Evolutionary conservation across 1,140 invertebrate genomes (phyloP).

Genomic region (Trinorchestia longiramus): DNA sequence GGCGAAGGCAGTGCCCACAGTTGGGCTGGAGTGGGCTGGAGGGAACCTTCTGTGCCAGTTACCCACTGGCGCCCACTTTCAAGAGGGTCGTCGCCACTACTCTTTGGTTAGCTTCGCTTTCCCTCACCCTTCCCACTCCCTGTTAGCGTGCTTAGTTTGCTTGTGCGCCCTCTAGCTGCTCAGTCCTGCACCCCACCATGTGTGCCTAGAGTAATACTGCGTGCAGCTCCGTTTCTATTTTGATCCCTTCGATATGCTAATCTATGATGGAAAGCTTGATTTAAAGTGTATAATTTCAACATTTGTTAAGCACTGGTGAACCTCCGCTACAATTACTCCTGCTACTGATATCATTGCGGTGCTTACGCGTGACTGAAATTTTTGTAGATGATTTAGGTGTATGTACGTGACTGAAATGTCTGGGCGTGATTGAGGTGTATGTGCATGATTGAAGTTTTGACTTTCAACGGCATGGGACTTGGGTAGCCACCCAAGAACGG

Average conservation of each 20-base stretch:
- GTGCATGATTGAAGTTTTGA: no score
- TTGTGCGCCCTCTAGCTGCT: neutral
- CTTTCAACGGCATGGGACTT: no score
- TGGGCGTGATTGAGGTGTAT: no score
- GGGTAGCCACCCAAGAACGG: no score
- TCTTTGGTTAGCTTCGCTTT: constrained; percentile 60
- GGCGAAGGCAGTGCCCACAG: constrained; percentile 66
- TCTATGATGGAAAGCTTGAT: neutral
- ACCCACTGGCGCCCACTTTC: constrained; percentile 65
- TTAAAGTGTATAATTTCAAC: neutral
- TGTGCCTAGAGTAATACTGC: neutral
- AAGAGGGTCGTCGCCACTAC: constrained; percentile 63
- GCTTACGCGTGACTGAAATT: no score
- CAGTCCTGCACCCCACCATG: neutral
- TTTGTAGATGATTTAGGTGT: no score
- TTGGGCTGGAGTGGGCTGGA: constrained; percentile 66
- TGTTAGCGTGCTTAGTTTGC: neutral
- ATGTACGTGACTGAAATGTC: no score
- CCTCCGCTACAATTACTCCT: neutral
- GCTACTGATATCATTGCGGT: no score
- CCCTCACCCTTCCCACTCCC: no score
- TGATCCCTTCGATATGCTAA: neutral
- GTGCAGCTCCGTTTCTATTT: neutral
- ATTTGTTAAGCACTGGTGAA: neutral
- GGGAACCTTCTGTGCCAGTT: constrained; percentile 63